Conservation (phyloP, 2,113 vertebrate species). For the Macquaria ambigua region DNA sequence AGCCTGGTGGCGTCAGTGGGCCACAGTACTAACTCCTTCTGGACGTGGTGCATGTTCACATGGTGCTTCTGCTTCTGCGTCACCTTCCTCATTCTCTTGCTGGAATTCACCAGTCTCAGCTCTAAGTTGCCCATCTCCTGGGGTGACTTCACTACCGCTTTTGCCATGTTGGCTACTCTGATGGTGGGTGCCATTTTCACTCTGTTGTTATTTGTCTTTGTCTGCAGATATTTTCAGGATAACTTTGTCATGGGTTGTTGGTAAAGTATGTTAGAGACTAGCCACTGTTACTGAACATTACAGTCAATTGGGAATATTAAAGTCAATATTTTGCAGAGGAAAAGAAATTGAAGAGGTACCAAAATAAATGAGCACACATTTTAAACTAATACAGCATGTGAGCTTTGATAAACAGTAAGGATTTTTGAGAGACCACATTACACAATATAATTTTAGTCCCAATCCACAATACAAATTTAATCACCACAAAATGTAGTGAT, state of each 20-base stretch:
- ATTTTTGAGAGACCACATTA: neutral
- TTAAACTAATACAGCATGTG: neutral
- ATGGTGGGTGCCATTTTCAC: conserved; percentile 76
- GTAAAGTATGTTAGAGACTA: no score
- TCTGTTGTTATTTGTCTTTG: neutral
- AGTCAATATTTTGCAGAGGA: neutral
- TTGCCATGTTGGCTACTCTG: conserved; percentile 87
- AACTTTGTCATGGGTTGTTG: no score
- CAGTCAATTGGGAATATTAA: neutral
- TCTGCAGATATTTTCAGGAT: neutral
- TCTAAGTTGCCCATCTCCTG: conserved; percentile 86
- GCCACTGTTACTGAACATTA: neutral
- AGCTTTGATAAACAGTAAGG: neutral
- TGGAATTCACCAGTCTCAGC: conserved; percentile 84
- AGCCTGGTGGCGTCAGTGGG: conserved; percentile 86
- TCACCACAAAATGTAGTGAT: no score
- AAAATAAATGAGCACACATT: neutral
- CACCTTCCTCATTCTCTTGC: conserved; percentile 85
- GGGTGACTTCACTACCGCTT: conserved; percentile 89
- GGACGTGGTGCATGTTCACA: conserved; percentile 89
- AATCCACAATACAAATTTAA: neutral
- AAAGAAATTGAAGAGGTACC: neutral
- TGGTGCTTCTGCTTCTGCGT: conserved; percentile 90
- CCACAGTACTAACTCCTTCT: accelerated
- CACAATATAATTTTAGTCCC: neutral